A percentile compares a stretch with the other conserved stretches of the same genome.
phyloP scores from a whole-genome alignment of 2,113 vertebrate genomes.

The Vulpes vulpes region DNA sequence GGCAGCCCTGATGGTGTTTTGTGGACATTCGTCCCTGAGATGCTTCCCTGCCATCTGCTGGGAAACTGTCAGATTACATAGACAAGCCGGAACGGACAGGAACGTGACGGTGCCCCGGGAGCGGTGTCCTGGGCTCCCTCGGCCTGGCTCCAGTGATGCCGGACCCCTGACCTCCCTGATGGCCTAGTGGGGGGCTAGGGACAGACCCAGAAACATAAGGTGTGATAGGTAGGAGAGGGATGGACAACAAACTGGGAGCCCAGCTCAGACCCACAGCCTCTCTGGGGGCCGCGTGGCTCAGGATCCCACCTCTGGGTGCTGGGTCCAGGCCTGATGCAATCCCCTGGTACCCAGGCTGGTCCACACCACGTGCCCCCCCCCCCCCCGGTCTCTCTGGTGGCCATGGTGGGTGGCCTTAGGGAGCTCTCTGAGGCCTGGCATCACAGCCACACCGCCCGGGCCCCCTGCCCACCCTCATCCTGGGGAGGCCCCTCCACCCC shows the following conservation, averaged over 20 bases:
- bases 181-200: too few species aligned
- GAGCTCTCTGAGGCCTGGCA: not conserved
- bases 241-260: not conserved
- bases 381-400: not conserved
- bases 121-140: too few species aligned
- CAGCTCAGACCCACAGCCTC: not conserved
- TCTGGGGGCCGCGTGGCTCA: not conserved
- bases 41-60: not conserved
- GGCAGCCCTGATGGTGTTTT: not conserved
- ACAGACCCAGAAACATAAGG: not conserved
- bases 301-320: too few species aligned
- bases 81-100: fast-evolving
- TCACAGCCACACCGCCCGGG: fast-evolving
- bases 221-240: not conserved
- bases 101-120: fast-evolving
- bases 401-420: not conserved
- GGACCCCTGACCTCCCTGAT: not conserved
- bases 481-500: not conserved
- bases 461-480: too few species aligned
- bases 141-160: not conserved
- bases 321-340: not conserved
- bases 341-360: not conserved
- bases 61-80: not conserved
- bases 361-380: too few species aligned
- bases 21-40: not conserved